Percentiles rank a stretch among this genome's conserved stretches.
Evolutionary conservation across 2,113 vertebrate genomes (phyloP).

Genomic region (Phrynocephalus versicolor): DNA sequence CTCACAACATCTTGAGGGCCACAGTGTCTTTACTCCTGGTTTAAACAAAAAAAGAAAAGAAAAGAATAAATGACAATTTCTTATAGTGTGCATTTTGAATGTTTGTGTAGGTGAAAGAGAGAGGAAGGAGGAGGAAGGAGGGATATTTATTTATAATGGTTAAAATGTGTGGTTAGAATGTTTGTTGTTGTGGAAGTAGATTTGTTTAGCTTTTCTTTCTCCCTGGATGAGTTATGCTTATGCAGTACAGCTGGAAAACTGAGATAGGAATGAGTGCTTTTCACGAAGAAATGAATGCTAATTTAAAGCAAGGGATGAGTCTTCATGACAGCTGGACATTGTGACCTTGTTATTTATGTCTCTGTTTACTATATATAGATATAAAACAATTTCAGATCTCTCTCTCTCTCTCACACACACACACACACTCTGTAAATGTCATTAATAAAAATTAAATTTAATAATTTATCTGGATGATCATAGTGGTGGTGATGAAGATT

Average conservation of each 20-base stretch:
- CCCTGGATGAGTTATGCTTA: constrained; percentile 24
- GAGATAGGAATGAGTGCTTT: constrained; percentile 36
- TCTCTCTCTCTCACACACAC: no score
- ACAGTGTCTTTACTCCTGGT: no score
- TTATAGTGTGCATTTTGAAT: background rate
- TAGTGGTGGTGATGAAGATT: no score
- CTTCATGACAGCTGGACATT: constrained; percentile 11
- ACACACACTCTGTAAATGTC: no score
- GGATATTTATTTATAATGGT: background rate
- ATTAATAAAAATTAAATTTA: background rate
- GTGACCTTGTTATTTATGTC: constrained; percentile 30
- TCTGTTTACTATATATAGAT: constrained; percentile 30
- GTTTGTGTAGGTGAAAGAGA: background rate
- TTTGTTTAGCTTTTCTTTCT: constrained; percentile 31
- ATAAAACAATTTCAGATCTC: background rate
- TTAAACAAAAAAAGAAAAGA: no score
- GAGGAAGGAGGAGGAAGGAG: background rate
- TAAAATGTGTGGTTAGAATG: constrained; percentile 16
- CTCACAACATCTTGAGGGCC: no score
- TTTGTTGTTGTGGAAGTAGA: background rate
- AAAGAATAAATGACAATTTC: no score
- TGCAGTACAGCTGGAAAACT: constrained; percentile 30
- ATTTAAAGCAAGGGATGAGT: constrained; percentile 54
- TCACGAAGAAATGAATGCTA: constrained; percentile 33
- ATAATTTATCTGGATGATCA: background rate